Evolutionary conservation across 2,888 invertebrate genomes (phyloP), one percentile per base, ranked within the genome.

Genomic region (Spilarctia lutea): DNA sequence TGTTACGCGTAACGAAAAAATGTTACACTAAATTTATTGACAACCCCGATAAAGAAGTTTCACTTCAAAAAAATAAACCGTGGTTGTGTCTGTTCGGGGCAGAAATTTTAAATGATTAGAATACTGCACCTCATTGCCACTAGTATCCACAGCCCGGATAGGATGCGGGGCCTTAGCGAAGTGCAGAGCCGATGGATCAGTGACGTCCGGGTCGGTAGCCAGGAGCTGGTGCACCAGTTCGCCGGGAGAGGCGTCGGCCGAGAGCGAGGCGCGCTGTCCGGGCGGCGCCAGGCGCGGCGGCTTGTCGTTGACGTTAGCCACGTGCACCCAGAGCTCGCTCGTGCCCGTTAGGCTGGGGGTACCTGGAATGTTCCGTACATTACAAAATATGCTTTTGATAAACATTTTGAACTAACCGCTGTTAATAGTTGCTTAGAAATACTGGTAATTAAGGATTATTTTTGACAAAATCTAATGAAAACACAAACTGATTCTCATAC

Each of bases 301-400:
- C 90, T 98, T 99, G 89, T 99, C 98, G 91, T 99, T 99, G 71
- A 97, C 98, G 90, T 99, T 98, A 48, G 97, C 96, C 6, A 99
- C 97, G 85, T 97, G 97, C 11, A 99, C 97, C 60, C 97, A 97
- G 1, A 99, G 93, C 0, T 97, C 98, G 0, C 98, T 97, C 0
- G 98, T 98, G 16, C 98, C 98, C 0, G 98, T 98, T 70, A 98
- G 93, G 82, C 97, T 97, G 2, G 99, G 99, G 10, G 97, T 97
- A 56, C 98, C 98, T 97, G 85, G 0, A 30, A 20, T 3, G 2
- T 13, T 0, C n/a, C 2, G n/a, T n/a, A 42, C 10, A 2, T 35
- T 35, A 33, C 0, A n/a, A 20, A 6, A 7, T 1, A 48, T 6
- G 20, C 48, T 48, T 20, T 48, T 0, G 16, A 45, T 45, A 2